phyloP scores from a whole-genome alignment of 2,797 vertebrate genomes.

The Strix occidentalis region DNA sequence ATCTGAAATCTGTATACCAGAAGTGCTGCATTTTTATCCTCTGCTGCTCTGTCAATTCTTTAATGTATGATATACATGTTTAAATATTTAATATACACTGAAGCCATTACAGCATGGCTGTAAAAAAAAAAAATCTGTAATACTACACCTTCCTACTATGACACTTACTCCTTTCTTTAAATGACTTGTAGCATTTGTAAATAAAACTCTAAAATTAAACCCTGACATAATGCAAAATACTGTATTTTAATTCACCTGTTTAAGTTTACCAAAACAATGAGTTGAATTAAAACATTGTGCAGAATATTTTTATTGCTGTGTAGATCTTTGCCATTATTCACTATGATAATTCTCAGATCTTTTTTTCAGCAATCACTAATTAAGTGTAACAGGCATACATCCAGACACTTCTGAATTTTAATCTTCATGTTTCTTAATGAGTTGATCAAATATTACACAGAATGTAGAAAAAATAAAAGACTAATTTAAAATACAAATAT shows the following conservation, averaged over 20 bases:
- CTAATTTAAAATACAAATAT: constrained; percentile 13
- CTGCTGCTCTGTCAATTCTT: not conserved
- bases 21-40: constrained; percentile 13
- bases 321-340: not conserved
- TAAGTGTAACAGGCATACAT: constrained; percentile 29
- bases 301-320: constrained; percentile 1
- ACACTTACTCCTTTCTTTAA: not conserved
- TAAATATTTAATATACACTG: constrained; percentile 20
- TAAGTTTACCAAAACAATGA: not conserved
- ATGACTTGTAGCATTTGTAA: not conserved
- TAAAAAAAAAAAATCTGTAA: not conserved
- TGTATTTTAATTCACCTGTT: not conserved
- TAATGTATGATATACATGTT: not conserved
- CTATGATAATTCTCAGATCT: constrained; percentile 7
- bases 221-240: not conserved
- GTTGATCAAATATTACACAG: constrained; percentile 25
- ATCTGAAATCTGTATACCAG: constrained; percentile 17
- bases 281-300: not conserved
- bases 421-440: constrained; percentile 47
- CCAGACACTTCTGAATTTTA: constrained; percentile 49
- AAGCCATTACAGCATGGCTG: not conserved
- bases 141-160: not conserved
- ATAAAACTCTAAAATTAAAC: not conserved
- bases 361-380: constrained; percentile 8
- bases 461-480: constrained; percentile 14